Evolutionary conservation across 2,888 invertebrate species (phyloP).

Genomic region (Pheosia gnoma): DNA sequence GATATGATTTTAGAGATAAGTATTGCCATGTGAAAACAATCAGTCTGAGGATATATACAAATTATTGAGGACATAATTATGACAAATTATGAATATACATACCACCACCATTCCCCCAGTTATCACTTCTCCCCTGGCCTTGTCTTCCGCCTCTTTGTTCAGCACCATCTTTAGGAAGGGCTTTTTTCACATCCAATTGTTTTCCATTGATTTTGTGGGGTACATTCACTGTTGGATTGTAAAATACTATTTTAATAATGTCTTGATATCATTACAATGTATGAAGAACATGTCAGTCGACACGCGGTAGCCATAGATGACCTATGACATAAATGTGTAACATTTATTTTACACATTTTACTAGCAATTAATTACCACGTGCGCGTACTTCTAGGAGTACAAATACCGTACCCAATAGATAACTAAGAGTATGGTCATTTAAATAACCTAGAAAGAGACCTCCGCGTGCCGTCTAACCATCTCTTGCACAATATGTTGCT

Average conservation of each 20-base stretch:
- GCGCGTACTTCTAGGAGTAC: too few relatives aligned
- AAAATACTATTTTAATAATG: slow-evolving; percentile 1
- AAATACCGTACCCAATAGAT: too few relatives aligned
- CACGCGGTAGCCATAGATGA: too few relatives aligned
- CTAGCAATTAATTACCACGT: too few relatives aligned
- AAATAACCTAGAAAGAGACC: too few relatives aligned
- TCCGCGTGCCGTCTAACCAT: too few relatives aligned
- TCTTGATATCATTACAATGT: slow-evolving; percentile 11
- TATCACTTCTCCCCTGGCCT: slow-evolving; percentile 70
- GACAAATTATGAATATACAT: slow-evolving; percentile 11
- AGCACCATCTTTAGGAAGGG: slow-evolving; percentile 91
- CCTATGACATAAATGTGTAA: too few relatives aligned
- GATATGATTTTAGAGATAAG: too few relatives aligned
- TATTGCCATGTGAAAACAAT: slow-evolving; percentile 1
- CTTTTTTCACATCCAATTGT: slow-evolving; percentile 96
- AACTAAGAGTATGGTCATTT: too few relatives aligned
- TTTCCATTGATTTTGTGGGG: slow-evolving; percentile 94
- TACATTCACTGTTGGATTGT: slow-evolving; percentile 86
- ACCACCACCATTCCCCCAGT: slow-evolving; percentile 63
- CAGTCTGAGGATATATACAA: background rate
- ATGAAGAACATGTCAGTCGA: background rate
- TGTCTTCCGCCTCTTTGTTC: slow-evolving; percentile 82
- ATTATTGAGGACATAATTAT: too few relatives aligned
- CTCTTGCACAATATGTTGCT: too few relatives aligned
- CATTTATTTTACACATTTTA: too few relatives aligned